A percentile compares a stretch with the other conserved stretches of the same genome.
Conservation (phyloP, 2,888 invertebrate genomes). For the Gastrophysa polygoni region DNA sequence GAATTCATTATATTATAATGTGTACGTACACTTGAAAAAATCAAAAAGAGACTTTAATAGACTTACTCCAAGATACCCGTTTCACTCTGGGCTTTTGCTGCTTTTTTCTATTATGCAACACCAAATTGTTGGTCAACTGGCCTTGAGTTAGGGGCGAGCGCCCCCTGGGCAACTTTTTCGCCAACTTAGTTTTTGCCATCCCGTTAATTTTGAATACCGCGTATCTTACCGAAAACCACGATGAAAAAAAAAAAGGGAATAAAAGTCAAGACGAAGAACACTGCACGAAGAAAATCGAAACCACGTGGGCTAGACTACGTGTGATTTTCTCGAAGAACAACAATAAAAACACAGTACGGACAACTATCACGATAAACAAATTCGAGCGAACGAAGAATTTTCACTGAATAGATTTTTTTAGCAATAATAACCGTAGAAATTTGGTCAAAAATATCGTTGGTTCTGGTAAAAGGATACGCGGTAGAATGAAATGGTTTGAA, state of each 20-base stretch:
- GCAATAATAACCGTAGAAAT: slow-evolving; percentile 4
- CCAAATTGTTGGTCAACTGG: slow-evolving; percentile 19
- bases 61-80: slow-evolving; percentile 53
- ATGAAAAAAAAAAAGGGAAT: slow-evolving; percentile 5
- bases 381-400: too few relatives aligned
- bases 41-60: neutral
- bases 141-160: slow-evolving; percentile 17
- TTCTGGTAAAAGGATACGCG: slow-evolving; percentile 2
- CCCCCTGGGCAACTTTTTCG: slow-evolving; percentile 27
- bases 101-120: slow-evolving; percentile 30
- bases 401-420: too few relatives aligned
- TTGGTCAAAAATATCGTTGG: neutral
- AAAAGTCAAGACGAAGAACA: neutral
- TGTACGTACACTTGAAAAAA: neutral
- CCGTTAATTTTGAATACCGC: slow-evolving; percentile 16
- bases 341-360: slow-evolving; percentile 12
- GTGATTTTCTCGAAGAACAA: slow-evolving; percentile 5
- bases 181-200: slow-evolving; percentile 41
- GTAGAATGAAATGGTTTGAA: neutral
- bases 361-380: slow-evolving; percentile 11
- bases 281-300: slow-evolving; percentile 11
- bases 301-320: slow-evolving; percentile 21
- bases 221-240: neutral
- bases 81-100: slow-evolving; percentile 42
- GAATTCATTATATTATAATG: too few relatives aligned